Evolutionary conservation across 2,888 invertebrate genomes (phyloP).

Genomic region (Pollenia labialis): DNA sequence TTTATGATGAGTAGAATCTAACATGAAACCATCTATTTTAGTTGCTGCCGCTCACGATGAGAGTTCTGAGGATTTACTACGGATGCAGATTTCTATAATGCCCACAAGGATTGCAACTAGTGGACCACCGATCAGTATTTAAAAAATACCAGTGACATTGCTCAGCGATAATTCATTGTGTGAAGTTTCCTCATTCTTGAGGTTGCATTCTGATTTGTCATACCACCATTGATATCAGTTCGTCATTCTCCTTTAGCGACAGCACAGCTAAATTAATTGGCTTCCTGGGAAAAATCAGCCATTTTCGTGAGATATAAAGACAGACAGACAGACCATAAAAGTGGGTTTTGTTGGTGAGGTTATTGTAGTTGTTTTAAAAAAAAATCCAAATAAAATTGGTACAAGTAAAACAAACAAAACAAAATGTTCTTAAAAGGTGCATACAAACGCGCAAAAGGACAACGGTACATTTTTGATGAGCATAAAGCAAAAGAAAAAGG

Average conservation of each 20-base stretch:
- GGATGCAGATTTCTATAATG: too few relatives aligned
- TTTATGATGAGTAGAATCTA: too few relatives aligned
- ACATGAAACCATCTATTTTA: too few relatives aligned
- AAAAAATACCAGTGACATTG: conserved; percentile 99
- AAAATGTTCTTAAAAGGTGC: not conserved
- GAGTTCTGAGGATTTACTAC: too few relatives aligned
- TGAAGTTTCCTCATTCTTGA: conserved; percentile 89
- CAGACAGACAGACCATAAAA: not conserved
- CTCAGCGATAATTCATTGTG: conserved; percentile 95
- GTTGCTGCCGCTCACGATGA: too few relatives aligned
- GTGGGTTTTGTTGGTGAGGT: not conserved
- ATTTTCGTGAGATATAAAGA: not conserved
- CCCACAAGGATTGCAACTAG: conserved; percentile 87
- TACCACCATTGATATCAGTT: conserved; percentile 98
- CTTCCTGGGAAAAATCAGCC: conserved; percentile 86
- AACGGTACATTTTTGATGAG: conserved; percentile 14
- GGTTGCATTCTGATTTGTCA: conserved; percentile 90
- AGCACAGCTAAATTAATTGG: conserved; percentile 96
- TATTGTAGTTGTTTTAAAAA: conserved; percentile 44
- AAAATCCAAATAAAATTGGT: conserved; percentile 41
- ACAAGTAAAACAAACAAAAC: not conserved
- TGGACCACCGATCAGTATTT: conserved; percentile 97
- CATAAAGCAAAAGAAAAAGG: not conserved
- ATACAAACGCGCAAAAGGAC: not conserved
- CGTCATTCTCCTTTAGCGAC: conserved; percentile 94